These are phyloP conservation scores for Goniozus legneri DNA, from an alignment of 1,140 invertebrate species.

Conservation along the genomic window DNA sequence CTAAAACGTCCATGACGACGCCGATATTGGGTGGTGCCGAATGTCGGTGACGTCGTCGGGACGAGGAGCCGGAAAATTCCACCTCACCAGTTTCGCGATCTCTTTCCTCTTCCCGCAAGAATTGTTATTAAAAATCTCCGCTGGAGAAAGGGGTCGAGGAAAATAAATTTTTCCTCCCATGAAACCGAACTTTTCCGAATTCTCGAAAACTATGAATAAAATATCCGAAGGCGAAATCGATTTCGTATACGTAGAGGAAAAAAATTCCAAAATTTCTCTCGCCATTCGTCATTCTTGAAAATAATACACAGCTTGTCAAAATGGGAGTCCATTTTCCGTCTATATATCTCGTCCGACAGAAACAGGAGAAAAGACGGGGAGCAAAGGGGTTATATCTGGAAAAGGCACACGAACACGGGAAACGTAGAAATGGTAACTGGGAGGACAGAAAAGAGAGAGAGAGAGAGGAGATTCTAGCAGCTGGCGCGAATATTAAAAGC, in stretches of 20 bases:
- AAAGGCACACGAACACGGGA: slow-evolving; percentile 4
- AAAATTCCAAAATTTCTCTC: no score
- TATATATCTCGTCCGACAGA: slow-evolving; percentile 25
- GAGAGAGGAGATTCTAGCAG: slow-evolving; percentile 18
- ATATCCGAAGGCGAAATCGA: no score
- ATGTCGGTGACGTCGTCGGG: slow-evolving; percentile 39
- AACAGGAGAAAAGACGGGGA: not conserved
- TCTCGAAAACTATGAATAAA: no score
- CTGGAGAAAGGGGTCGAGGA: no score
- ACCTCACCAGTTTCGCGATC: no score
- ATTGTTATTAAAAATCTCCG: slow-evolving; percentile 37
- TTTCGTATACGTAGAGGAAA: no score
- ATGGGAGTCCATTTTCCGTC: slow-evolving; percentile 31
- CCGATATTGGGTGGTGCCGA: slow-evolving; percentile 40
- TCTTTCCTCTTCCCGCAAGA: slow-evolving; percentile 37
- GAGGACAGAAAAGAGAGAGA: slow-evolving; percentile 9
- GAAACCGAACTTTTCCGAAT: no score
- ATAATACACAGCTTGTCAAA: slow-evolving; percentile 27
- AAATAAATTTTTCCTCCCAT: no score
- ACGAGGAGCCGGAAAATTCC: no score
- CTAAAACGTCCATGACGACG: slow-evolving; percentile 26
- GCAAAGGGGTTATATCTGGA: not conserved
- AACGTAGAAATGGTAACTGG: slow-evolving; percentile 5
- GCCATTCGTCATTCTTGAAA: slow-evolving; percentile 12
- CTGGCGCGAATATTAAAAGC: slow-evolving; percentile 47